phyloP scores from a whole-genome alignment of 64 coral and sea anemone species.

The Hydrozoanthus tunicans region DNA sequence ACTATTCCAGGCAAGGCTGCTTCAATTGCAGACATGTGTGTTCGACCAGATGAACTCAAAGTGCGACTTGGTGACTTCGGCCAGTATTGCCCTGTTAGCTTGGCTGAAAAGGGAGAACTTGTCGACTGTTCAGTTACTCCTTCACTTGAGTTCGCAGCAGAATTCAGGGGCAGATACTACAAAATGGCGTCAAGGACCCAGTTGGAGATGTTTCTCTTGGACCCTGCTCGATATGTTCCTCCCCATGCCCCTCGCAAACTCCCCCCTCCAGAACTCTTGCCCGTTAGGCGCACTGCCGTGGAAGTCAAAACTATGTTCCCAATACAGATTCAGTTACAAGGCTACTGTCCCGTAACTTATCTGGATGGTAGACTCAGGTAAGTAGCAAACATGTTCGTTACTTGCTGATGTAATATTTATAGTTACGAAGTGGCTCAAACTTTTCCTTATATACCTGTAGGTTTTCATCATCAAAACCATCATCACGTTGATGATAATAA shows the following conservation, averaged over 20 bases:
- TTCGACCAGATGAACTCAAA: slow-evolving; percentile 81
- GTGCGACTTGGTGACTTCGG: slow-evolving; percentile 82
- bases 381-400: background rate
- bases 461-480: too few relatives aligned
- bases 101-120: slow-evolving; percentile 86
- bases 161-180: slow-evolving; percentile 95
- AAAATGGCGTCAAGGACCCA: slow-evolving; percentile 83
- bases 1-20: slow-evolving; percentile 78
- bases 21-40: slow-evolving; percentile 91
- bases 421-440: background rate
- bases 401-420: background rate
- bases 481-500: too few relatives aligned
- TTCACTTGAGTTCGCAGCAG: slow-evolving; percentile 89
- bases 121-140: slow-evolving; percentile 88
- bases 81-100: slow-evolving; percentile 95
- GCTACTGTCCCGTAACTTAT: slow-evolving; percentile 93
- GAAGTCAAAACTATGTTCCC: slow-evolving; percentile 93
- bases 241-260: slow-evolving; percentile 81
- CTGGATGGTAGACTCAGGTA: slow-evolving; percentile 94
- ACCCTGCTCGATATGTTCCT: slow-evolving; percentile 85
- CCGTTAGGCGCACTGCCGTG: slow-evolving; percentile 65
- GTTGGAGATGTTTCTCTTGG: slow-evolving; percentile 79
- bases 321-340: slow-evolving; percentile 89
- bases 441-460: too few relatives aligned
- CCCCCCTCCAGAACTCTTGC: slow-evolving; percentile 73